phyloP scores from a whole-genome alignment of 1,140 invertebrate species.

The Macrosteles quadrilineatus region DNA sequence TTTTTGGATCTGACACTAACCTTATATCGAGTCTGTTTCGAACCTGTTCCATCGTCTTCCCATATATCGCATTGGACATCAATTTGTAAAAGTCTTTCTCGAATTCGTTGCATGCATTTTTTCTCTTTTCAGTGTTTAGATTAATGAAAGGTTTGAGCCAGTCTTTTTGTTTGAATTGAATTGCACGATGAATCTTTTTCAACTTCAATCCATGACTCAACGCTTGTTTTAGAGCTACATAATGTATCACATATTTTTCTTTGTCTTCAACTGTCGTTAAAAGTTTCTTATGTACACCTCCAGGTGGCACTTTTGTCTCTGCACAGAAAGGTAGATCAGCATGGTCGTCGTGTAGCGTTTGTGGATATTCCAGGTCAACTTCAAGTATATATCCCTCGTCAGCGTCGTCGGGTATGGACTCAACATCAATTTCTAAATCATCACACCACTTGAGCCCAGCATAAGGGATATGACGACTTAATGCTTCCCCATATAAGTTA shows the following conservation, averaged over 20 bases:
- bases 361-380: constrained; percentile 38
- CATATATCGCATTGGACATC: constrained; percentile 52
- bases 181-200: constrained; percentile 53
- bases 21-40: constrained; percentile 45
- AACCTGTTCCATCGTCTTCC: constrained; percentile 53
- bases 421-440: not conserved
- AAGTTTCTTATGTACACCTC: constrained; percentile 38
- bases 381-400: constrained; percentile 45
- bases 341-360: constrained; percentile 44
- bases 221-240: constrained; percentile 54
- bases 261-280: constrained; percentile 39
- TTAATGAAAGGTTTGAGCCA: constrained; percentile 54
- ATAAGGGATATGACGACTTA: not conserved
- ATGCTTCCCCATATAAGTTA: not conserved
- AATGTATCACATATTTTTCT: constrained; percentile 55
- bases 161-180: constrained; percentile 54
- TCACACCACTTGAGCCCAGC: not conserved
- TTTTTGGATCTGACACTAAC: constrained; percentile 38
- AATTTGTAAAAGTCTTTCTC: constrained; percentile 54
- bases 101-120: constrained; percentile 48
- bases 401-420: too few relatives aligned
- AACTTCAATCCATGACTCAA: constrained; percentile 51
- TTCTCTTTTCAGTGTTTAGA: constrained; percentile 49
- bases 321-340: constrained; percentile 49
- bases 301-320: constrained; percentile 42